Percentiles rank a stretch among this genome's conserved stretches.
These are phyloP conservation scores for Erinaceus europaeus DNA, from an alignment of 2,113 vertebrate species.

Conservation along the genomic window DNA sequence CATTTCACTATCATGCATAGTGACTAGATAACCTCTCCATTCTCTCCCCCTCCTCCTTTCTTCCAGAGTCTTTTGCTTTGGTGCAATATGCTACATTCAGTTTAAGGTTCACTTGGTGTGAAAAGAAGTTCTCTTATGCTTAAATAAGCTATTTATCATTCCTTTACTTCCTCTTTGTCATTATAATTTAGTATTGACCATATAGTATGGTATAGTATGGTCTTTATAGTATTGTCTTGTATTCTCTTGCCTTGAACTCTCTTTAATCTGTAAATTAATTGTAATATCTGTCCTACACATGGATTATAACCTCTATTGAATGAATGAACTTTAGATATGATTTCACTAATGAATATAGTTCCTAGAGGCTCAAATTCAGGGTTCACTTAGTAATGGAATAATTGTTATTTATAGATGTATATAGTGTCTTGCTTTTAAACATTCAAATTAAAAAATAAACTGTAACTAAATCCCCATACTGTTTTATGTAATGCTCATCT, in stretches of 20 bases:
- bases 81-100: too few species aligned
- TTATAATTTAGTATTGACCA: too few species aligned
- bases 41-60: too few species aligned
- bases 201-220: too few species aligned
- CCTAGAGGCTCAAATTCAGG: background rate
- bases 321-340: background rate
- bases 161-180: background rate
- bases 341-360: background rate
- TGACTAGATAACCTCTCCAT: too few species aligned
- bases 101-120: too few species aligned
- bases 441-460: background rate
- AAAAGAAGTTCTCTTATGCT: background rate
- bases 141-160: background rate
- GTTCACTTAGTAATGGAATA: too few species aligned
- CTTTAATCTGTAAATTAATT: too few species aligned
- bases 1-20: too few species aligned
- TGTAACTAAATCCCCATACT: background rate
- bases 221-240: background rate
- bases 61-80: too few species aligned
- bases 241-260: background rate
- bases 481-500: background rate
- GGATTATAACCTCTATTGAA: background rate
- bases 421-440: too few species aligned
- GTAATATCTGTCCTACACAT: background rate
- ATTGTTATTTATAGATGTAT: too few species aligned